These are phyloP conservation scores for Cecidostiba fungosa DNA, from an alignment of 2,888 invertebrate genomes.

Conservation along the genomic window DNA sequence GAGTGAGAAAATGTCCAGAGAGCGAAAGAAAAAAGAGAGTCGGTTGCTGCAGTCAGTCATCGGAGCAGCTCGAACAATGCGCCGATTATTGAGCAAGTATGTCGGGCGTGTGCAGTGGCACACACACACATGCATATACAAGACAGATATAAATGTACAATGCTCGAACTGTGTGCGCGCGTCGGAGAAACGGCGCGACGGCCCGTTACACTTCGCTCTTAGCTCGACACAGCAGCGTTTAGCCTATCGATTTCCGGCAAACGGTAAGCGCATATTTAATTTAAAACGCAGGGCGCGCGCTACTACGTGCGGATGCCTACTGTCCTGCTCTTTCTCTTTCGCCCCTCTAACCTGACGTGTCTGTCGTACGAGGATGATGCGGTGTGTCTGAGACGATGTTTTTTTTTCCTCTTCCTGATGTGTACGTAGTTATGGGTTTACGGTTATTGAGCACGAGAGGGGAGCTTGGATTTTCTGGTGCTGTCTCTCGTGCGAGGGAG, in stretches of 20 bases:
- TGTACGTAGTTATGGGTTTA: not conserved
- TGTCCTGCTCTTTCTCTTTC: not conserved
- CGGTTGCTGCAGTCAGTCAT: not conserved
- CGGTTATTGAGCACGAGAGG: not conserved
- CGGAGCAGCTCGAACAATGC: not conserved
- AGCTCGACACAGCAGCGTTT: conserved; percentile 19
- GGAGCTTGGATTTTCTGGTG: not conserved
- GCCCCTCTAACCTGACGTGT: not conserved
- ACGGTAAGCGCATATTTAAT: conserved; percentile 57
- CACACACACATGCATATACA: not conserved
- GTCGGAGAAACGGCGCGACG: conserved; percentile 1
- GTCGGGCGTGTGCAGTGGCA: not conserved
- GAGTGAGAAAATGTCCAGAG: not conserved
- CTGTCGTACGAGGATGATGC: not conserved
- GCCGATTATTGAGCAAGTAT: conserved; percentile 19
- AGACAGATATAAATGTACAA: not conserved
- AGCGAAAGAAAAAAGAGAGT: not conserved
- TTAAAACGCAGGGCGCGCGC: conserved; percentile 38
- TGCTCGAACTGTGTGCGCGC: conserved; percentile 16
- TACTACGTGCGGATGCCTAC: not conserved
- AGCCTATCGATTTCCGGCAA: conserved; percentile 59
- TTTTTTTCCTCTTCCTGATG: not conserved
- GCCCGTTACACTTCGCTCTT: conserved; percentile 34
- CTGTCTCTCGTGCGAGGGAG: not conserved
- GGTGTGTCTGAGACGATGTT: not conserved